phyloP scores from a whole-genome alignment of 2,797 vertebrate species.

The Erithacus rubecula region DNA sequence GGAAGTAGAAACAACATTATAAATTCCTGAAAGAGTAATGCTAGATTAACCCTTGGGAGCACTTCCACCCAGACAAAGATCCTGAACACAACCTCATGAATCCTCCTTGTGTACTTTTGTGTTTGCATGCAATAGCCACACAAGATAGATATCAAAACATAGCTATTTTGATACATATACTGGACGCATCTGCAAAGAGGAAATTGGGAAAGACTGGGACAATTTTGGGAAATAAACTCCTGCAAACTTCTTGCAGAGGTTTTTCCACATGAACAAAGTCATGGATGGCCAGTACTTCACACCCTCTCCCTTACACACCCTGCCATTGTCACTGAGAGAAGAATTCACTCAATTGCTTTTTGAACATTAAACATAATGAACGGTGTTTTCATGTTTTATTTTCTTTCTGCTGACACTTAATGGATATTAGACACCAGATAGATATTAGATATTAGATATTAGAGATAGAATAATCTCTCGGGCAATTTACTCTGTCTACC shows the following conservation, averaged over 20 bases:
- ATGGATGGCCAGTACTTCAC: not conserved
- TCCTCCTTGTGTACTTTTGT: not conserved
- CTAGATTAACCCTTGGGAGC: not conserved
- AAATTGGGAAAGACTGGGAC: not conserved
- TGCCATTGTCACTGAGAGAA: not conserved
- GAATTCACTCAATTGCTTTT: not conserved
- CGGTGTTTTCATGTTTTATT: not conserved
- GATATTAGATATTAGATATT: not conserved
- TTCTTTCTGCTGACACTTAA: not conserved
- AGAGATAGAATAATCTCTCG: not conserved
- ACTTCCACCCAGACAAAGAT: not conserved
- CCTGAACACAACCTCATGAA: not conserved
- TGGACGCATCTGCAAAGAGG: not conserved
- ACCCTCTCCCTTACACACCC: fast-evolving
- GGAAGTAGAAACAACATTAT: not conserved
- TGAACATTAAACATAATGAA: not conserved
- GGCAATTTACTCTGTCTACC: not conserved
- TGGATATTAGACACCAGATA: not conserved
- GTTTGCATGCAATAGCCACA: not conserved
- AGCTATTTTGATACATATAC: not conserved
- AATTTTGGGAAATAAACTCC: not conserved
- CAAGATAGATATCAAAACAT: not conserved
- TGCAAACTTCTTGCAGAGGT: not conserved
- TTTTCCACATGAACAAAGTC: not conserved
- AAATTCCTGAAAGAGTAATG: not conserved